phyloP scores from a whole-genome alignment of 1,140 invertebrate genomes.

The Polyergus mexicanus region DNA sequence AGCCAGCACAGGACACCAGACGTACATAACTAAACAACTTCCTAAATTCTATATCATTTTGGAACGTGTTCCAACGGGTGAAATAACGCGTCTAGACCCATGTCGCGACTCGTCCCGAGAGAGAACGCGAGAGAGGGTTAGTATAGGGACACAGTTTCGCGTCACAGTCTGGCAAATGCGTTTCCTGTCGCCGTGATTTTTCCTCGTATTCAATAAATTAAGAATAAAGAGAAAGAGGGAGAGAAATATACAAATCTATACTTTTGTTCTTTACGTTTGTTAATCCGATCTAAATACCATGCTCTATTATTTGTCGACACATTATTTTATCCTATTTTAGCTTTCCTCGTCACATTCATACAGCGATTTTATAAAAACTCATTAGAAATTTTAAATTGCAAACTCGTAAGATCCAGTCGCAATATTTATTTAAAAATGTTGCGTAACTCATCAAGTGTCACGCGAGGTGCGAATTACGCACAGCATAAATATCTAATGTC shows the following conservation, averaged over 20 bases:
- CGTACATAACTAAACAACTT: constrained; percentile 79
- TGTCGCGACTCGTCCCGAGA: constrained; percentile 60
- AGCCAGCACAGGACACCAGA: constrained; percentile 76
- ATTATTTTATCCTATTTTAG: not conserved
- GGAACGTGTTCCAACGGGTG: constrained; percentile 60
- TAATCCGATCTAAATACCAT: not conserved
- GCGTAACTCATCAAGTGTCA: not conserved
- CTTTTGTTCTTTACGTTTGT: constrained; percentile 4
- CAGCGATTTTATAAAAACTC: not conserved
- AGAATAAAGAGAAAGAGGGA: not conserved
- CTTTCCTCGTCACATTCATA: not conserved
- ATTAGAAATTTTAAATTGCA: not conserved
- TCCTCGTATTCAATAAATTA: not conserved
- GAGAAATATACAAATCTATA: not conserved
- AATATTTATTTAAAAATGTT: not conserved
- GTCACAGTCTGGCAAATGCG: constrained; percentile 17
- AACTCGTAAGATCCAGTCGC: not conserved
- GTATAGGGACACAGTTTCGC: not conserved
- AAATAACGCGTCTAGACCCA: constrained; percentile 78
- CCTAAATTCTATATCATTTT: constrained; percentile 79
- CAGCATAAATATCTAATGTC: constrained; percentile 1
- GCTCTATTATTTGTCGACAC: not conserved
- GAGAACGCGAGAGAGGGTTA: constrained; percentile 14
- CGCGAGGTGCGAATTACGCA: constrained; percentile 8
- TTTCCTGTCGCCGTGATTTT: constrained; percentile 44